Percentiles rank a stretch among this genome's conserved stretches.
Conservation (phyloP, 2,113 vertebrate genomes). For the Chroicocephalus ridibundus region DNA sequence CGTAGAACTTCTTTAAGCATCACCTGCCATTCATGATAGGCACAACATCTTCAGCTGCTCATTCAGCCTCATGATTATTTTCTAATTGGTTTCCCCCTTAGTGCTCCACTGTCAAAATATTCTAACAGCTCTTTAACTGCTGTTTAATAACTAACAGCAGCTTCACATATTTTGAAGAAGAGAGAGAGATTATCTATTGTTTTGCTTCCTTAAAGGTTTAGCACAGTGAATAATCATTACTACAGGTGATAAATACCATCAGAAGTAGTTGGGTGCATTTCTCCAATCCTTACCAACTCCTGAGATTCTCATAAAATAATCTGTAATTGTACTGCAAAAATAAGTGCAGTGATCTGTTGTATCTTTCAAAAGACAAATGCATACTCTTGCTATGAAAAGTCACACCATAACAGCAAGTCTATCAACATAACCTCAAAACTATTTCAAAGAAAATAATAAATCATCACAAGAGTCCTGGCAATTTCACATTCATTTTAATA, state of each 20-base stretch:
- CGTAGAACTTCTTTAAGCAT: not conserved
- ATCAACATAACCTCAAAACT: not conserved
- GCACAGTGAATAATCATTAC: not conserved
- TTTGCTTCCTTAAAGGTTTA: constrained; percentile 5
- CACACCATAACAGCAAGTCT: not conserved
- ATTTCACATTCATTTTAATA: not conserved
- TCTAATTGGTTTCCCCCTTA: constrained; percentile 24
- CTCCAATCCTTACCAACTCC: not conserved
- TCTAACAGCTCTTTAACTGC: constrained; percentile 21
- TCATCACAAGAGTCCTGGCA: not conserved
- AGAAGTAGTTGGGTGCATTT: not conserved
- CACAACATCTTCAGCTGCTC: not conserved
- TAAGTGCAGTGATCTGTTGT: not conserved
- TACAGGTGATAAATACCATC: not conserved
- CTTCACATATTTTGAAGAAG: constrained; percentile 11
- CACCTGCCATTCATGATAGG: not conserved
- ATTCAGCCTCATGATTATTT: constrained; percentile 2
- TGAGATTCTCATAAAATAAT: not conserved
- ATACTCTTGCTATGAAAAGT: not conserved
- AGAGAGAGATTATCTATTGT: not conserved
- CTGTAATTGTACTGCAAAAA: not conserved
- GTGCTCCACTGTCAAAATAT: constrained; percentile 1
- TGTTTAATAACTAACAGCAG: constrained; percentile 30
- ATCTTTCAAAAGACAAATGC: not conserved
- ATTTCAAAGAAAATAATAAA: not conserved